These are phyloP conservation scores for Solen grandis DNA, from an alignment of 1,140 invertebrate species.

Conservation along the genomic window DNA sequence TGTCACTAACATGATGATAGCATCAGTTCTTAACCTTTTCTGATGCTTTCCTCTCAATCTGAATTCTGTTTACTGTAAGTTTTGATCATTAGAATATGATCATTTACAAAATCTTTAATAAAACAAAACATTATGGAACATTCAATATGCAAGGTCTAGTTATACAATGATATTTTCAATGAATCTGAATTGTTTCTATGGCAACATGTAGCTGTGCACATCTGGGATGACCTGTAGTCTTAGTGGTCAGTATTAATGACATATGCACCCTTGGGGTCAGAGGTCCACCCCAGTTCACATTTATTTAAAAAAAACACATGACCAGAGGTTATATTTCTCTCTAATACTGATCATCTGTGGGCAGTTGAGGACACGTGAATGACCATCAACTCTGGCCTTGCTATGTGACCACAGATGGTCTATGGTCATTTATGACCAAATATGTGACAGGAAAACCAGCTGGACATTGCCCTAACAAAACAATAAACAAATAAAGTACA, in stretches of 20 bases:
- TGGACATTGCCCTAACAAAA: conserved; percentile 24
- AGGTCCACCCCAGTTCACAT: background rate
- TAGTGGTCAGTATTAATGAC: background rate
- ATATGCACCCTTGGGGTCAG: background rate
- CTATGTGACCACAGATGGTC: conserved; percentile 51
- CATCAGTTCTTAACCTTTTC: too few species aligned
- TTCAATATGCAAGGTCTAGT: too few species aligned
- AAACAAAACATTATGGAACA: too few species aligned
- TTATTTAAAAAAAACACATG: conserved; percentile 43
- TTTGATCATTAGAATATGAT: too few species aligned
- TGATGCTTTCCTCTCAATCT: too few species aligned
- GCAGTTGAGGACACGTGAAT: conserved; percentile 35
- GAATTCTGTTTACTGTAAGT: too few species aligned
- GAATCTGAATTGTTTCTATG: too few species aligned
- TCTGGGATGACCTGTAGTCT: background rate
- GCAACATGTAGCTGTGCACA: too few species aligned
- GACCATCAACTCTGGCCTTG: conserved; percentile 5
- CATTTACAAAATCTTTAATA: too few species aligned
- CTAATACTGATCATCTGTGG: conserved; percentile 5
- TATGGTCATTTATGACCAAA: conserved; percentile 39
- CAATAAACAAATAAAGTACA: conserved; percentile 26
- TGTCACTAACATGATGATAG: too few species aligned
- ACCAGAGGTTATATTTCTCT: conserved; percentile 6
- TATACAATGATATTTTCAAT: too few species aligned
- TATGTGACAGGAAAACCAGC: conserved; percentile 26